These are phyloP conservation scores for Meriones unguiculatus DNA, from an alignment of 2,113 vertebrate species.

Conservation along the genomic window DNA sequence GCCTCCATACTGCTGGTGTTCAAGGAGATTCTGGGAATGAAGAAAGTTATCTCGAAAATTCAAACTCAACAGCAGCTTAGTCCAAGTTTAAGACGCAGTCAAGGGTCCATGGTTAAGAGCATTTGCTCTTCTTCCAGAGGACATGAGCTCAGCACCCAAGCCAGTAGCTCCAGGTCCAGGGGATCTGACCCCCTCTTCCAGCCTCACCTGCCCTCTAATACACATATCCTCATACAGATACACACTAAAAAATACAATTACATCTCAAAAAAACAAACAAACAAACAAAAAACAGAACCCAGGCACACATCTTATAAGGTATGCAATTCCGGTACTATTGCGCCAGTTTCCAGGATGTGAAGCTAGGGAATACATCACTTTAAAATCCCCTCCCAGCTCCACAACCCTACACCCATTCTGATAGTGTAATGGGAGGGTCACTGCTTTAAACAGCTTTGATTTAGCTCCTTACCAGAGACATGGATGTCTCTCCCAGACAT, in stretches of 20 bases:
- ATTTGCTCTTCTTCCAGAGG: neutral
- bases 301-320: neutral
- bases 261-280: neutral
- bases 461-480: neutral
- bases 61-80: neutral
- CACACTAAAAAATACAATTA: neutral
- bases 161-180: neutral
- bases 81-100: conserved; percentile 15
- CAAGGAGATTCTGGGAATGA: neutral
- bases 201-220: neutral
- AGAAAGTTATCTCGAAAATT: conserved; percentile 26
- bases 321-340: neutral
- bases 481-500: neutral
- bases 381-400: neutral
- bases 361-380: neutral
- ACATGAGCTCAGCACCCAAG: neutral
- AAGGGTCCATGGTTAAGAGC: neutral
- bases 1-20: neutral
- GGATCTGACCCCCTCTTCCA: neutral
- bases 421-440: neutral
- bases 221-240: neutral
- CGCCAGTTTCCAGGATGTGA: neutral
- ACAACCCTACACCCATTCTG: neutral
- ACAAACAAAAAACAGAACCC: neutral
- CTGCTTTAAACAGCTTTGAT: neutral